phyloP scores from a whole-genome alignment of 2,113 vertebrate species.

The Crotalus tigris region DNA sequence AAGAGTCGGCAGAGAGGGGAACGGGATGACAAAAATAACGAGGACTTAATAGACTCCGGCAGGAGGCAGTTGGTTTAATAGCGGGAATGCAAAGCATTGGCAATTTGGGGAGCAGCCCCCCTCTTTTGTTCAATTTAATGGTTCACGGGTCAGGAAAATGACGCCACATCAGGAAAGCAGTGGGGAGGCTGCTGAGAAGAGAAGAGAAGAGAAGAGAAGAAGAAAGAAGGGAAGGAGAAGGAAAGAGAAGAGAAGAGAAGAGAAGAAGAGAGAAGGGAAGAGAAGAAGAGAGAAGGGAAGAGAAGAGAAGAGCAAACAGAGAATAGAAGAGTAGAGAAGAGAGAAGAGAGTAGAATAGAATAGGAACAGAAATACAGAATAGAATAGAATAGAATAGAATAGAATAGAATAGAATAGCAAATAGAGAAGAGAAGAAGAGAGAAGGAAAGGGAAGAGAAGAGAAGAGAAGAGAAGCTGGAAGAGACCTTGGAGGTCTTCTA shows the following conservation, averaged over 20 bases:
- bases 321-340: too few species aligned
- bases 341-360: background rate
- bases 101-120: background rate
- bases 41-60: background rate
- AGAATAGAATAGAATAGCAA: too few species aligned
- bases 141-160: background rate
- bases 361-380: too few species aligned
- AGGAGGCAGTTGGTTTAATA: background rate
- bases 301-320: too few species aligned
- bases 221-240: too few species aligned
- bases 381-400: too few species aligned
- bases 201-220: too few species aligned
- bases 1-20: background rate
- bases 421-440: background rate
- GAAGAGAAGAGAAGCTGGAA: too few species aligned
- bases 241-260: too few species aligned
- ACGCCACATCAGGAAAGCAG: background rate
- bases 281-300: background rate
- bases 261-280: too few species aligned
- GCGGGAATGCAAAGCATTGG: background rate
- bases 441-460: rapidly evolving
- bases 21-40: background rate
- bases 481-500: too few species aligned
- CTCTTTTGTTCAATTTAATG: background rate
- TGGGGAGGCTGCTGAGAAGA: background rate